These are phyloP conservation scores for Synergus laeviventris DNA, from an alignment of 2,888 invertebrate genomes.

Conservation along the genomic window DNA sequence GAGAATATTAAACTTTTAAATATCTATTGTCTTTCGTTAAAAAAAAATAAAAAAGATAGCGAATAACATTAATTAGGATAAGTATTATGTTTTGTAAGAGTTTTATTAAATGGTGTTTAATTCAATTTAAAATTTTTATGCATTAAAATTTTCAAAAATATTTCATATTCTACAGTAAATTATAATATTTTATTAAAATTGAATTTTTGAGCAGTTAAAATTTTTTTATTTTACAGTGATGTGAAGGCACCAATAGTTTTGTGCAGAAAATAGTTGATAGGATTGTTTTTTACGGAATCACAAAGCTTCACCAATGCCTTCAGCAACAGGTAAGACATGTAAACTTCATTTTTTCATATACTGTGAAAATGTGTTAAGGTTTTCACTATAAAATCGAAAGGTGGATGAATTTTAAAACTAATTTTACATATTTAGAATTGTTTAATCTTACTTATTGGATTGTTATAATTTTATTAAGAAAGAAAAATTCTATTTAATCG, in stretches of 20 bases:
- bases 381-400: background rate
- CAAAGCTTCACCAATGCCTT: conserved; percentile 65
- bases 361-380: background rate
- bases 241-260: conserved; percentile 62
- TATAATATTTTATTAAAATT: background rate
- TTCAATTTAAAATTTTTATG: too few relatives aligned
- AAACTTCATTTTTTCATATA: background rate
- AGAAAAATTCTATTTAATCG: background rate
- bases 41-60: too few relatives aligned
- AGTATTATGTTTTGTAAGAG: too few relatives aligned
- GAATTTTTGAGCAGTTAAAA: background rate
- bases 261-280: conserved; percentile 55
- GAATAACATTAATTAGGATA: too few relatives aligned
- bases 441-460: background rate
- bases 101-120: too few relatives aligned
- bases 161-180: too few relatives aligned
- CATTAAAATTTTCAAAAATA: too few relatives aligned
- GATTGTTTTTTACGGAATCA: conserved; percentile 52
- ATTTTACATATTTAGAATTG: background rate
- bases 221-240: conserved; percentile 57
- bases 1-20: too few relatives aligned
- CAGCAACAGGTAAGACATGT: conserved; percentile 66
- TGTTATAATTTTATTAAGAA: too few relatives aligned
- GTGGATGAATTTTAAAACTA: background rate
- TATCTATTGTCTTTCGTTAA: too few relatives aligned